phyloP scores from a whole-genome alignment of 2,888 invertebrate genomes.

The Hirtodrosophila cameraria region DNA sequence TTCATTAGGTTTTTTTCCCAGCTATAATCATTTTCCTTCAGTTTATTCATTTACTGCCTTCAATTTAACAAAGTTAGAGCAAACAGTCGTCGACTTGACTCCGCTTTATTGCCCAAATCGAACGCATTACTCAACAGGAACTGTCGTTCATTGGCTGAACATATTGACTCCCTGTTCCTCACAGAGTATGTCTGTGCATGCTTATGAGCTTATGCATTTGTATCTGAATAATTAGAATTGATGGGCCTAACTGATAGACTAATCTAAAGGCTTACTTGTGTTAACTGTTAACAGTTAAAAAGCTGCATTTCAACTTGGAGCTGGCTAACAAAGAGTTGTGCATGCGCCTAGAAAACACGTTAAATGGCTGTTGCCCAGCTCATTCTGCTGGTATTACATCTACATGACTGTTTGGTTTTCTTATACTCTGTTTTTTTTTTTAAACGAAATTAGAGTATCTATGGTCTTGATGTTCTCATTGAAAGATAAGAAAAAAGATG shows the following conservation, averaged over 20 bases:
- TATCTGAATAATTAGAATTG: conserved; percentile 58
- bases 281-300: conserved; percentile 42
- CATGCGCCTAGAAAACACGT: too few species aligned
- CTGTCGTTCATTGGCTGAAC: conserved; percentile 25
- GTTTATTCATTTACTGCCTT: too few species aligned
- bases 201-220: conserved; percentile 34
- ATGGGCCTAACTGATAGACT: conserved; percentile 24
- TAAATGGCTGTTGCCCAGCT: not conserved
- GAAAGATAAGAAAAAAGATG: too few species aligned
- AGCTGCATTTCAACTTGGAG: conserved; percentile 27
- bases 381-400: too few species aligned
- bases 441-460: too few species aligned
- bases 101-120: conserved; percentile 13
- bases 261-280: conserved; percentile 25
- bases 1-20: too few species aligned
- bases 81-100: conserved; percentile 1
- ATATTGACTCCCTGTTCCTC: conserved; percentile 1
- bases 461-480: too few species aligned
- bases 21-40: too few species aligned
- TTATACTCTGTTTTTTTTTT: too few species aligned
- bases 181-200: conserved; percentile 60
- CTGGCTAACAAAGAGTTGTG: conserved; percentile 21
- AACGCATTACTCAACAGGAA: conserved; percentile 67
- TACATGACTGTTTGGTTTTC: too few species aligned
- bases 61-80: not conserved